These are phyloP conservation scores for Ceyx melanurus DNA, from an alignment of 2,113 vertebrate species.

Conservation along the genomic window DNA sequence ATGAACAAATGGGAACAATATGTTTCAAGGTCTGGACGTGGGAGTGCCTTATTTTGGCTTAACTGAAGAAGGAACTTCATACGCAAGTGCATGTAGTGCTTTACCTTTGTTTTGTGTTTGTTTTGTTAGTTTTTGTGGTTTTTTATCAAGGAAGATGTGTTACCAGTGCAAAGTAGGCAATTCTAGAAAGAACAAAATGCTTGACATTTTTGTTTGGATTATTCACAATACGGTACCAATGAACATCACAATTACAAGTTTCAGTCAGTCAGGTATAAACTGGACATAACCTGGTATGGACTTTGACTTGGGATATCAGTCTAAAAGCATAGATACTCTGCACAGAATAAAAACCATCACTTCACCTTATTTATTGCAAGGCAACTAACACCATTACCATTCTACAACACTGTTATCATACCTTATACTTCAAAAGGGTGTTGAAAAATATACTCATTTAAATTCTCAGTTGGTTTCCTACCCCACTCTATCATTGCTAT, in stretches of 20 bases:
- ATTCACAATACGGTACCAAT: not conserved
- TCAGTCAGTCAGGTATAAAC: not conserved
- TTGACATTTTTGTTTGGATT: too few relatives aligned
- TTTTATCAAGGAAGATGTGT: not conserved
- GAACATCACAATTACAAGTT: not conserved
- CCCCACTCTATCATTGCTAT: not conserved
- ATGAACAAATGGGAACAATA: not conserved
- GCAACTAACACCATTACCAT: not conserved
- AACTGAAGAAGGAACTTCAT: not conserved
- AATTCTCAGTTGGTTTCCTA: not conserved
- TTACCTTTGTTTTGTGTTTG: not conserved
- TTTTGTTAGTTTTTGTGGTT: too few relatives aligned
- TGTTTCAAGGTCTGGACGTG: not conserved
- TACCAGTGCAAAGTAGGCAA: not conserved
- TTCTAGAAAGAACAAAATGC: not conserved
- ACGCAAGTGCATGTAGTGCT: not conserved
- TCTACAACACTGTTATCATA: not conserved
- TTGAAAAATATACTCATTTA: not conserved
- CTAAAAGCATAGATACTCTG: not conserved
- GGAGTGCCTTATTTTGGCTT: not conserved
- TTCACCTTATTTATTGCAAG: not conserved
- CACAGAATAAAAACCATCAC: not conserved
- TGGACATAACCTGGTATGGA: not conserved
- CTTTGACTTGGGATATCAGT: not conserved
- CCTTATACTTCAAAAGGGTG: not conserved